Conservation (phyloP, 92 coral and sea anemone species). For the Meandrina meandrites region DNA sequence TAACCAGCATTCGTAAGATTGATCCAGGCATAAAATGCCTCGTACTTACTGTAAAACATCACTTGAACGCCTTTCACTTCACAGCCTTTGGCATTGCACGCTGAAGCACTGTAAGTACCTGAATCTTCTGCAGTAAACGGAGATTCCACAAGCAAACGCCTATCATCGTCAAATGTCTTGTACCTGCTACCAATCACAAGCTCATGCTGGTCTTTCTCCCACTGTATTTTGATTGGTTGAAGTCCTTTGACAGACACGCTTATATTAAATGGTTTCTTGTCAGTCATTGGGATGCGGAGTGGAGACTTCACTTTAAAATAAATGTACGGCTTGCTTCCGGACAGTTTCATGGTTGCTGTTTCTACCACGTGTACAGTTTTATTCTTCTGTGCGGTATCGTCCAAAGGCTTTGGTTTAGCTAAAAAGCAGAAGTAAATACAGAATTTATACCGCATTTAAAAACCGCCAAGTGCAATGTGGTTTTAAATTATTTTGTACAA, state of each 20-base stretch:
- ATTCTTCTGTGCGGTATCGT: background rate
- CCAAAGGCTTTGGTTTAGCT: background rate
- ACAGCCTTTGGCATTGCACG: constrained; percentile 32
- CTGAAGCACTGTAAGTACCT: constrained; percentile 30
- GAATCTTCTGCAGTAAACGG: constrained; percentile 16
- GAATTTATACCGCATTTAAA: background rate
- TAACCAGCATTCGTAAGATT: too few species aligned
- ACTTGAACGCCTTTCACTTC: constrained; percentile 25
- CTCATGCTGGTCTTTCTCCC: constrained; percentile 21
- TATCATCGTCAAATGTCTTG: constrained; percentile 11
- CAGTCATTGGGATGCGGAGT: background rate
- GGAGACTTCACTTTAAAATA: constrained; percentile 33
- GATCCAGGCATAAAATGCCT: too few species aligned
- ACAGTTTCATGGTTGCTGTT: constrained; percentile 13
- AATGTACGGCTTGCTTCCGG: constrained; percentile 16
- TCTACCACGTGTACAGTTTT: background rate
- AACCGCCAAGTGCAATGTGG: background rate
- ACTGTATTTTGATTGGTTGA: constrained; percentile 38
- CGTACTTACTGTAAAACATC: constrained; percentile 15
- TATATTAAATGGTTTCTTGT: background rate
- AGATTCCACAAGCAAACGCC: constrained; percentile 16
- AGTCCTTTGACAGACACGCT: constrained; percentile 23
- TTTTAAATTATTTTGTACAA: too few species aligned
- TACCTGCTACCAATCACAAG: constrained; percentile 18
- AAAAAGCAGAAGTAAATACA: background rate